phyloP scores from a whole-genome alignment of 2,888 invertebrate genomes.

The Plebejus argus region DNA sequence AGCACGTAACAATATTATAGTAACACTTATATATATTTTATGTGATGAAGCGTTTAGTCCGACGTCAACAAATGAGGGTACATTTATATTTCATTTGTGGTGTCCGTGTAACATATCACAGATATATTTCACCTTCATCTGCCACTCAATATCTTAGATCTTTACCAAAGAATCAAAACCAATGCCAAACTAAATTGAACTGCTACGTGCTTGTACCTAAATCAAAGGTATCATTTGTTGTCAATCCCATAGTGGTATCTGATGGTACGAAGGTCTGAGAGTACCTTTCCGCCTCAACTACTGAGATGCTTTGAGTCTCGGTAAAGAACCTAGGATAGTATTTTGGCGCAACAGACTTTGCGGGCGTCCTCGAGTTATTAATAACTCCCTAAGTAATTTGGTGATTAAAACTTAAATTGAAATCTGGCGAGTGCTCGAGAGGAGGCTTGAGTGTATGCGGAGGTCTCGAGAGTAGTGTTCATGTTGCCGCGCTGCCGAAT shows the following conservation, averaged over 20 bases:
- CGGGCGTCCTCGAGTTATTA: too few species aligned
- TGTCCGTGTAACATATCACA: neutral
- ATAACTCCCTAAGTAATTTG: neutral
- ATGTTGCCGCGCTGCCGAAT: slow-evolving; percentile 3
- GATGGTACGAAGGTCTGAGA: too few species aligned
- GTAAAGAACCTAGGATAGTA: too few species aligned
- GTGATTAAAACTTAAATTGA: slow-evolving; percentile 33
- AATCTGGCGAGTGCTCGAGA: slow-evolving; percentile 28
- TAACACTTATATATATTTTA: neutral
- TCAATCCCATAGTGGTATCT: neutral
- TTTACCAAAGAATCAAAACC: neutral
- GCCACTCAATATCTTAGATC: neutral
- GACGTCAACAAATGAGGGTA: slow-evolving; percentile 11
- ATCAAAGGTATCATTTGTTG: neutral
- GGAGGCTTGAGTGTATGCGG: slow-evolving; percentile 25
- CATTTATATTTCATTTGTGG: slow-evolving; percentile 1
- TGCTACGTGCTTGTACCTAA: neutral
- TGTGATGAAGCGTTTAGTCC: slow-evolving; percentile 5
- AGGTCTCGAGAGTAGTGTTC: slow-evolving; percentile 25
- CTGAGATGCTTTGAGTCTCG: too few species aligned
- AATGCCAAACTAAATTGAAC: neutral
- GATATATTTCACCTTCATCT: neutral
- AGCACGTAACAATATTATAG: neutral
- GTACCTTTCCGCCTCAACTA: too few species aligned
- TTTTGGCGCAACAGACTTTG: too few species aligned